Evolutionary conservation across 2,113 vertebrate genomes (phyloP).

Genomic region (Clarias magur): DNA sequence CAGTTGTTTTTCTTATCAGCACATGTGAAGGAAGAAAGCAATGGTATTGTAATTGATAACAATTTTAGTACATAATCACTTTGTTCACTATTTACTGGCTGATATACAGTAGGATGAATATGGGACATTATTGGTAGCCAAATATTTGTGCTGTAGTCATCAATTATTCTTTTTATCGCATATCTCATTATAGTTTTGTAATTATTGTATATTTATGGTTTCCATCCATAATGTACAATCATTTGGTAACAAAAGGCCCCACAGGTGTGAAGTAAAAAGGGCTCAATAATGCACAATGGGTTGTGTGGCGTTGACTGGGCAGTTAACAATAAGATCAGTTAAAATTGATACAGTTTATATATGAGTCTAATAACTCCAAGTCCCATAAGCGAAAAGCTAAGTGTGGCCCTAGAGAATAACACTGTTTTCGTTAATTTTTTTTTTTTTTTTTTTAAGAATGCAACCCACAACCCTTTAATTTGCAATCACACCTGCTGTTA

Average conservation of each 20-base stretch:
- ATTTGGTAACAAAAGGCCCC: not conserved
- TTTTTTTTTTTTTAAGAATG: conserved; percentile 26
- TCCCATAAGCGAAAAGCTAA: conserved; percentile 8
- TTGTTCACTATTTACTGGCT: not conserved
- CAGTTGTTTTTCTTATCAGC: not conserved
- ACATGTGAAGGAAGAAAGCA: not conserved
- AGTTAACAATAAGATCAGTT: conserved; percentile 29
- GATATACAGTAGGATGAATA: not conserved
- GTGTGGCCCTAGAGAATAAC: conserved; percentile 10
- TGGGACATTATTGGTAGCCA: not conserved
- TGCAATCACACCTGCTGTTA: conserved; percentile 50
- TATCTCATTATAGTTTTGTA: not conserved
- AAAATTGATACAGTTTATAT: conserved; percentile 32
- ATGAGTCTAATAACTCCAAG: conserved; percentile 22
- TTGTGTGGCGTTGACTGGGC: not conserved
- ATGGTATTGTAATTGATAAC: not conserved
- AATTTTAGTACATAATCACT: not conserved
- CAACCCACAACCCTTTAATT: conserved; percentile 45
- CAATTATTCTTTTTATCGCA: not conserved
- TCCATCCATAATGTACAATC: not conserved
- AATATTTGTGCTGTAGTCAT: not conserved
- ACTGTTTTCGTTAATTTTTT: not conserved
- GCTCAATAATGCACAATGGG: not conserved
- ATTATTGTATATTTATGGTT: not conserved
- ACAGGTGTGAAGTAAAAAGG: conserved; percentile 25